phyloP scores from a whole-genome alignment of 2,113 vertebrate species.

The Brachyistius frenatus region DNA sequence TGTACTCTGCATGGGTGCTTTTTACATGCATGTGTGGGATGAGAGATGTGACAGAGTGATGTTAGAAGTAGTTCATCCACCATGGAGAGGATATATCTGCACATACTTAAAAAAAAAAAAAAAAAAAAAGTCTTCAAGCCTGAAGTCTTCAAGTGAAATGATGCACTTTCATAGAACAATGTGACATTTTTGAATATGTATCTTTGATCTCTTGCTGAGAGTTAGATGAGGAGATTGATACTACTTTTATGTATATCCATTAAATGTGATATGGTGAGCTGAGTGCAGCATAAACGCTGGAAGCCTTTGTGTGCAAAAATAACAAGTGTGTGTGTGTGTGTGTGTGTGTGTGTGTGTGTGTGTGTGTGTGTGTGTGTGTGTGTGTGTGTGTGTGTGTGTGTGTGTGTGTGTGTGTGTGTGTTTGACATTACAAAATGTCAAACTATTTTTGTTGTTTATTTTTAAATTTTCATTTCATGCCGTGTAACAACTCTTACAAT shows the following conservation, averaged over 20 bases:
- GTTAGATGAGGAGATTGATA: background rate
- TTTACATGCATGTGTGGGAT: conserved; percentile 31
- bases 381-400: no score
- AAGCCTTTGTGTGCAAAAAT: background rate
- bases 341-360: no score
- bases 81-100: conserved; percentile 16
- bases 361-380: no score
- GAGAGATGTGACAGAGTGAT: conserved; percentile 44
- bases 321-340: no score
- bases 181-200: background rate
- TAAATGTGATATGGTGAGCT: conserved; percentile 5
- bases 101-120: conserved; percentile 20
- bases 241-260: background rate
- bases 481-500: no score
- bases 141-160: conserved; percentile 18
- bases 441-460: no score
- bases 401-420: no score
- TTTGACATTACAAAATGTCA: no score
- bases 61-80: conserved; percentile 12
- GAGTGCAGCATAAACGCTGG: background rate
- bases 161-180: conserved; percentile 3
- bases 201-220: background rate
- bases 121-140: conserved; percentile 11
- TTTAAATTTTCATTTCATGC: no score
- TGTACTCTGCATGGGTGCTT: conserved; percentile 57